Base-by-base conservation (phyloP, 2,113 vertebrate genomes). In the Ceyx margarethae region DNA sequence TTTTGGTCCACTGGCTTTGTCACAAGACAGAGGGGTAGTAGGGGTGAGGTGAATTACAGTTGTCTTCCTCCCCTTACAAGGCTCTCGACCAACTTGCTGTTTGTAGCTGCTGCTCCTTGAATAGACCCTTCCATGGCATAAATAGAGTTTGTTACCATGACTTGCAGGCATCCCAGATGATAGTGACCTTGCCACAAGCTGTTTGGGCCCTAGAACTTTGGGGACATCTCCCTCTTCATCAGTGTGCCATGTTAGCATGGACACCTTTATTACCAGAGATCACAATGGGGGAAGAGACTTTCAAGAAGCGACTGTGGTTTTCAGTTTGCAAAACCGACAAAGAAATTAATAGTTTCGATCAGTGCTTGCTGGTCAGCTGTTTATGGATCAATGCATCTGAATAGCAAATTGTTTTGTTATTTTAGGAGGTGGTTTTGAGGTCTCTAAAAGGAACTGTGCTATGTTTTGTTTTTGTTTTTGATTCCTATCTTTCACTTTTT, bases 401-500 rank as follows among this genome's bases (percentile, higher is more conserved):
- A 25, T 82, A 69, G 69, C 62, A 62, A 74, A 62, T n/a, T n/a
- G 45, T 31, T 74, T 83, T 85, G 77, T 73, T 91, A 72, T 87
- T 92, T 91, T 76, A 58, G 56, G 90, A 76, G 66, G 71, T 0
- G 28, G 81, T 92, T 96, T 95, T 96, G 92, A 96, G 75, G 67
- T 92, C 46, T 4, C 46, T 75, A 57, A 81, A 86, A 86, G 82
- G 76, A 93, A 93, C 85, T 75, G 19, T 56, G 29, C 28, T 60
- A 1, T 79, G 28, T 28, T 77, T 88, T 72, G 13, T 54, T 79
- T 19, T 62, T 91, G 28, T 11, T 85, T 81, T 89, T 91, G 13
- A 50, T 72, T 83, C 0, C 0, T 46, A 23, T 91, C 78, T 95
- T 92, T 94, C 84, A 87, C 74, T 89, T 96, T 81, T 81, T 60